Evolutionary conservation across 2,113 vertebrate genomes (phyloP).

Genomic region (Lycocorax pyrrhopterus): DNA sequence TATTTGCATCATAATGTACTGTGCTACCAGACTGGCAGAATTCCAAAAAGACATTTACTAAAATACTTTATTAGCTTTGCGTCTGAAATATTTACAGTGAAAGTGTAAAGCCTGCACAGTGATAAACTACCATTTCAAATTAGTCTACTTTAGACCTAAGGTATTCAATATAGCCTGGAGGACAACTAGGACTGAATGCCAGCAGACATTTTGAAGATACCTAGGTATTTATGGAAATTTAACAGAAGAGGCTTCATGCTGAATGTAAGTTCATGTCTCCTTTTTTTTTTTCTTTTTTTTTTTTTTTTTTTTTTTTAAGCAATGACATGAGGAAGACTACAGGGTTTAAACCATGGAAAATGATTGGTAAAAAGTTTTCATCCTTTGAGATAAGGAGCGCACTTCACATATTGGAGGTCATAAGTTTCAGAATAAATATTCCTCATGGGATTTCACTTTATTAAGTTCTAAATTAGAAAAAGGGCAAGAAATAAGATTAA

Average conservation of each 20-base stretch:
- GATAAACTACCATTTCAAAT: slow-evolving; percentile 3
- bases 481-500: neutral
- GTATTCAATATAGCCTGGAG: neutral
- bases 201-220: neutral
- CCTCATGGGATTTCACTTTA: neutral
- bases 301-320: neutral
- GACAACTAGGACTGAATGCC: neutral
- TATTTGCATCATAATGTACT: slow-evolving; percentile 52
- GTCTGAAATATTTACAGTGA: slow-evolving; percentile 4
- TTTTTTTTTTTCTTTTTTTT: no score
- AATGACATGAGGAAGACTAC: neutral
- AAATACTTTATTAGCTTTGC: neutral
- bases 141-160: neutral
- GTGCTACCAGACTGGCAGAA: slow-evolving; percentile 27
- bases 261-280: neutral
- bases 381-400: neutral
- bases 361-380: neutral
- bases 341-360: neutral
- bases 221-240: neutral
- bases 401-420: neutral
- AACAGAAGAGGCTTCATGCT: neutral
- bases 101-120: neutral
- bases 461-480: neutral
- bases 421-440: neutral
- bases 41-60: slow-evolving; percentile 7